phyloP scores from a whole-genome alignment of 1,140 invertebrate genomes.

The Parasteatoda tepidariorum region DNA sequence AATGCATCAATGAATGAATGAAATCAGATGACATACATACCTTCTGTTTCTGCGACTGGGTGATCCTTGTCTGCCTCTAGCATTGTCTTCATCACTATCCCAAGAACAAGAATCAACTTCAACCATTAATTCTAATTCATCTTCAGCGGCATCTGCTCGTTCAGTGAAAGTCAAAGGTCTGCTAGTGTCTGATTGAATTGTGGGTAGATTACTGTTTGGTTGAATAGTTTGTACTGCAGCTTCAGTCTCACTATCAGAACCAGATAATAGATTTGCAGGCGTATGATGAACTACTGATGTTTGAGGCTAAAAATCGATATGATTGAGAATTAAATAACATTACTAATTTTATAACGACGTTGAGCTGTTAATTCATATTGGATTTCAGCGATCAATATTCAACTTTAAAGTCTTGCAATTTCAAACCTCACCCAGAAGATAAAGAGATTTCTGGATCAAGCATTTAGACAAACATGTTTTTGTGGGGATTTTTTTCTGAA shows the following conservation, averaged over 20 bases:
- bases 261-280: neutral
- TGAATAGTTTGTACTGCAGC: slow-evolving; percentile 11
- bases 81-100: slow-evolving; percentile 22
- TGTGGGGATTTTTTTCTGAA: too few species aligned
- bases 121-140: slow-evolving; percentile 38
- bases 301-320: too few species aligned
- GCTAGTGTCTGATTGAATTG: neutral
- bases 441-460: too few species aligned
- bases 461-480: too few species aligned
- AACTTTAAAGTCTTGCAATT: too few species aligned
- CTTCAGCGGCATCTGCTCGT: neutral
- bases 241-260: slow-evolving; percentile 42
- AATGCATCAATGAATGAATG: too few species aligned
- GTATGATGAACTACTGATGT: neutral
- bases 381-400: too few species aligned
- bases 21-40: too few species aligned
- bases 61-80: neutral
- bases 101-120: slow-evolving; percentile 34
- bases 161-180: neutral
- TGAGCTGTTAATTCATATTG: too few species aligned
- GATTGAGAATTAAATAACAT: too few species aligned
- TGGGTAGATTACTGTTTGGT: slow-evolving; percentile 5
- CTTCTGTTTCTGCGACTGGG: neutral
- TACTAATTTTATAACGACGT: too few species aligned
- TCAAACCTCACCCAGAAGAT: too few species aligned